phyloP scores from a whole-genome alignment of 2,797 vertebrate genomes.

The Rousettus madagascariensis region DNA sequence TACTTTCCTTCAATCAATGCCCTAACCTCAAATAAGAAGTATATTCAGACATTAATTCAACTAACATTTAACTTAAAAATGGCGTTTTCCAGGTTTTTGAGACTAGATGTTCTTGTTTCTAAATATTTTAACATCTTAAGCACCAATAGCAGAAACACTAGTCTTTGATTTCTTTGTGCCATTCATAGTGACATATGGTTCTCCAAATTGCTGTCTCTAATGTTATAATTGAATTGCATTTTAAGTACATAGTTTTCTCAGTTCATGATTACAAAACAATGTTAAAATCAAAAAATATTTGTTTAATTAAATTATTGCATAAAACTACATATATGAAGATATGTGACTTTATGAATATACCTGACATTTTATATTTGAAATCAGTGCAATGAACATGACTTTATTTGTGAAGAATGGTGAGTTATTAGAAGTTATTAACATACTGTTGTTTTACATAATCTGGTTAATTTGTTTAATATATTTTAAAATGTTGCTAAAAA shows the following conservation, averaged over 20 bases:
- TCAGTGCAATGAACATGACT: not conserved
- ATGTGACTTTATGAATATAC: not conserved
- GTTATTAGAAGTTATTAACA: not conserved
- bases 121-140: not conserved
- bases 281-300: not conserved
- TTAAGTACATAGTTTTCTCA: not conserved
- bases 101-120: not conserved
- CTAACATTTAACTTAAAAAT: not conserved
- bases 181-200: not conserved
- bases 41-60: not conserved
- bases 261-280: not conserved
- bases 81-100: not conserved
- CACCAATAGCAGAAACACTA: not conserved
- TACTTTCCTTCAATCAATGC: too few relatives aligned
- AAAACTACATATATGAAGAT: not conserved
- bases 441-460: not conserved
- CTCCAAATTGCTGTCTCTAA: not conserved
- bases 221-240: not conserved
- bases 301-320: not conserved
- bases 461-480: not conserved
- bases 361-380: not conserved
- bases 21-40: not conserved
- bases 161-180: not conserved
- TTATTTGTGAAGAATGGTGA: not conserved
- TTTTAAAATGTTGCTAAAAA: not conserved